These are phyloP conservation scores for Cephus pygmeus DNA, from an alignment of 2,888 invertebrate species.

Conservation along the genomic window DNA sequence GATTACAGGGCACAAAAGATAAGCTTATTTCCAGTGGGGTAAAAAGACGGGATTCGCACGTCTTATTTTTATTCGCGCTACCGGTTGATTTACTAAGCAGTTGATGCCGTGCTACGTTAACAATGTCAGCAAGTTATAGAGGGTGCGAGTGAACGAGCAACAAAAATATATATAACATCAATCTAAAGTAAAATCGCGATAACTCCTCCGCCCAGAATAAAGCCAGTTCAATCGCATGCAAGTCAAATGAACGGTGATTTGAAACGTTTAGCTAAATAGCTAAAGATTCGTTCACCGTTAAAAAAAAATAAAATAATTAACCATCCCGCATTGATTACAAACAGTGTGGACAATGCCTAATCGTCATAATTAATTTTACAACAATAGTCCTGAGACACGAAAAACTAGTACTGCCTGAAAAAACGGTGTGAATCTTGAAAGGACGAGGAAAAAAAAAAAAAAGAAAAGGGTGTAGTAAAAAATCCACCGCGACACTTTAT, in stretches of 20 bases:
- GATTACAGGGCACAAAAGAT: neutral
- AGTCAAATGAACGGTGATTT: neutral
- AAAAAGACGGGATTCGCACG: neutral
- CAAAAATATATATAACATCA: neutral
- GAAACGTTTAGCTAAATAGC: neutral
- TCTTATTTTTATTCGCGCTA: neutral
- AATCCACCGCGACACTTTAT: neutral
- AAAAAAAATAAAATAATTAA: too few species aligned
- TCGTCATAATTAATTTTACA: neutral
- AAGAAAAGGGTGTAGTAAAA: neutral
- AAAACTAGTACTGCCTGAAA: neutral
- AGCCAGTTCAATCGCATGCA: too few species aligned
- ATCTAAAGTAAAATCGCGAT: neutral
- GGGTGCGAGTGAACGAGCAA: neutral
- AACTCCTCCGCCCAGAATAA: neutral
- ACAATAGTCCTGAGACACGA: neutral
- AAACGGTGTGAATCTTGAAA: neutral
- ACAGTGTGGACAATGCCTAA: neutral
- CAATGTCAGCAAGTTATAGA: neutral
- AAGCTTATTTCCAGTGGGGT: neutral
- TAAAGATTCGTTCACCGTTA: neutral
- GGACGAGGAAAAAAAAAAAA: neutral
- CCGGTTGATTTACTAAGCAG: neutral
- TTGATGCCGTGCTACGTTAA: neutral
- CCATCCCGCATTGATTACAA: neutral